phyloP scores from a whole-genome alignment of 37 sponge, comb jelly and placozoan genomes.

The Geodia barretti region DNA sequence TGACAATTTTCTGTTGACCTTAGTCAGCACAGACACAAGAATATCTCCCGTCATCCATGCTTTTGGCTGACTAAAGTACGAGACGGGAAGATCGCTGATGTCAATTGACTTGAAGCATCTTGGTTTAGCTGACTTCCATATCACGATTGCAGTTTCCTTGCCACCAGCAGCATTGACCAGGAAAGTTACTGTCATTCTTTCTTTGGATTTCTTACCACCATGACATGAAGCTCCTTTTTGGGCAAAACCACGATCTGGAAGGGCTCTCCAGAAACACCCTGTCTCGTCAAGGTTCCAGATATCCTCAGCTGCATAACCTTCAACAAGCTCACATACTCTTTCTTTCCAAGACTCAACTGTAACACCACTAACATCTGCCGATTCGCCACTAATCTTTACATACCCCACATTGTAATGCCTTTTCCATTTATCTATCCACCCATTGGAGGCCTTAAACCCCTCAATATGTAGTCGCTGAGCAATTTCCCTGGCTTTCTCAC shows the following conservation, averaged over 20 bases:
- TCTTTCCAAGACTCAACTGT: conserved; percentile 61
- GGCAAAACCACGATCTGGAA: conserved; percentile 52
- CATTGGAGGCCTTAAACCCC: conserved; percentile 71
- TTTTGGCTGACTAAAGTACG: conserved; percentile 41
- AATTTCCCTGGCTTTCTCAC: conserved; percentile 67
- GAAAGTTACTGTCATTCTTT: conserved; percentile 60
- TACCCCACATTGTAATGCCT: conserved; percentile 28
- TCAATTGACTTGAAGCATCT: conserved; percentile 35
- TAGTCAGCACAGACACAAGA: conserved; percentile 21
- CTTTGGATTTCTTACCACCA: conserved; percentile 50
- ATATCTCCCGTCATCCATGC: conserved; percentile 60
- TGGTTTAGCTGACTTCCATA: conserved; percentile 38
- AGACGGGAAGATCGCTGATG: conserved; percentile 38
- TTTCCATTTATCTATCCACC: conserved; percentile 71
- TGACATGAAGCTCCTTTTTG: conserved; percentile 5
- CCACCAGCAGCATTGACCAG: conserved; percentile 66
- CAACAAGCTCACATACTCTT: conserved; percentile 38
- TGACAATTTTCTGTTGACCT: conserved; percentile 27
- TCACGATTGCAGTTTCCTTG: conserved; percentile 37
- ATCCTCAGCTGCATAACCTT: conserved; percentile 20
- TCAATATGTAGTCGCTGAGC: conserved; percentile 32
- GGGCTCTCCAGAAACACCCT: conserved; percentile 44
- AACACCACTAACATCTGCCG: conserved; percentile 43
- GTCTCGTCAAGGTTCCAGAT: conserved; percentile 31
- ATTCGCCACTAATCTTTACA: conserved; percentile 47